These are phyloP conservation scores for Euphydryas editha DNA, from an alignment of 2,888 invertebrate genomes.

Conservation along the genomic window DNA sequence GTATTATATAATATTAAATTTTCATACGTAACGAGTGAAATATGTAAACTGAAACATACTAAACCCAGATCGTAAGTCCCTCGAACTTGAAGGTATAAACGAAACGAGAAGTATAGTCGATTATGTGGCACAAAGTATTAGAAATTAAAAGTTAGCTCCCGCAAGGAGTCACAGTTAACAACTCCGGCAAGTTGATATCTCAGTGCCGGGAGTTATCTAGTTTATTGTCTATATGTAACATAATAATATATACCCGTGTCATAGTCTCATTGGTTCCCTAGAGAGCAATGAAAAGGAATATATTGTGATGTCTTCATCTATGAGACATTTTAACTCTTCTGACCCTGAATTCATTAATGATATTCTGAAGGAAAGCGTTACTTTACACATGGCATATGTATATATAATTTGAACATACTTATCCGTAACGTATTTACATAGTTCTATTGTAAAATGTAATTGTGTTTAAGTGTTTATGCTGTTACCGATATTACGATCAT, in stretches of 20 bases:
- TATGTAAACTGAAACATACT: constrained; percentile 7
- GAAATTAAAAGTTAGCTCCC: constrained; percentile 27
- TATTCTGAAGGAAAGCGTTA: no score
- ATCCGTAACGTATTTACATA: no score
- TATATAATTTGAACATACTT: no score
- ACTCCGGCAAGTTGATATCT: constrained; percentile 18
- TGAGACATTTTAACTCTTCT: no score
- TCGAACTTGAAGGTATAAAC: constrained; percentile 6
- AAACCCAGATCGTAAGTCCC: constrained; percentile 10
- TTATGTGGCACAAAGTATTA: constrained; percentile 28
- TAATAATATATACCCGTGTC: constrained; percentile 3
- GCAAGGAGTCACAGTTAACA: constrained; percentile 17
- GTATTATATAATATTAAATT: background rate
- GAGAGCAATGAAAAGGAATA: background rate
- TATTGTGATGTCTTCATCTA: background rate
- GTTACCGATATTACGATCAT: no score
- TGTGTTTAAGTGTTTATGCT: no score
- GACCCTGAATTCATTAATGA: no score
- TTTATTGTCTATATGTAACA: constrained; percentile 15
- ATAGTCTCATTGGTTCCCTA: background rate
- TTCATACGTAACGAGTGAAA: no score
- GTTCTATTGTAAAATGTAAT: no score
- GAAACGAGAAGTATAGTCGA: constrained; percentile 18
- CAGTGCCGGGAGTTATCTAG: constrained; percentile 8
- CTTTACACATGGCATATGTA: no score